phyloP scores from a whole-genome alignment of 2,888 invertebrate species.

The Lepas anatifera region DNA sequence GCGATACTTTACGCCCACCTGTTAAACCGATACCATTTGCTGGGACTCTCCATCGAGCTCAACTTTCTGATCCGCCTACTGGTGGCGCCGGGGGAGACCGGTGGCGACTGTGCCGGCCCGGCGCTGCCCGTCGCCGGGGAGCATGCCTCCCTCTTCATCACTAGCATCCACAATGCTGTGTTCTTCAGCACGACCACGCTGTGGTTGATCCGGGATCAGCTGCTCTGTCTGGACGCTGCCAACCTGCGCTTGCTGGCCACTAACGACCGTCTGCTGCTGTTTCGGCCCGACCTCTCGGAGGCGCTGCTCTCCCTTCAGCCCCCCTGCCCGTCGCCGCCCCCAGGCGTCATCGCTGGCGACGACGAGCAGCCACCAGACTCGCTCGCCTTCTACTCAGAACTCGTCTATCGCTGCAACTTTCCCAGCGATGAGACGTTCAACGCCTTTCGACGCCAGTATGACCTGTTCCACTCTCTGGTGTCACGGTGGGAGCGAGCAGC shows the following conservation, averaged over 20 bases:
- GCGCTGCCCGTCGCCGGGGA: too few relatives aligned
- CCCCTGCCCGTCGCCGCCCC: background rate
- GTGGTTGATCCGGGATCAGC: constrained; percentile 42
- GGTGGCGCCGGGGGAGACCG: constrained; percentile 34
- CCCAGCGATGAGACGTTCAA: constrained; percentile 56
- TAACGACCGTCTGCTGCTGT: constrained; percentile 48
- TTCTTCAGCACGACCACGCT: constrained; percentile 59
- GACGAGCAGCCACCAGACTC: constrained; percentile 32
- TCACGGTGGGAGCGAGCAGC: background rate
- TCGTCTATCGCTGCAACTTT: constrained; percentile 70
- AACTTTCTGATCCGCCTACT: constrained; percentile 52
- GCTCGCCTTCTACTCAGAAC: constrained; percentile 70
- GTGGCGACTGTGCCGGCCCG: constrained; percentile 18
- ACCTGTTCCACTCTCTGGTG: constrained; percentile 64
- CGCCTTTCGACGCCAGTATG: constrained; percentile 68
- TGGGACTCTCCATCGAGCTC: constrained; percentile 52
- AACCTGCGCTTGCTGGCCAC: constrained; percentile 53
- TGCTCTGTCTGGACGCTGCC: constrained; percentile 48
- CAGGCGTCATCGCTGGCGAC: constrained; percentile 28
- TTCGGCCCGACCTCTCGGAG: constrained; percentile 42
- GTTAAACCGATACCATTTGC: constrained; percentile 46
- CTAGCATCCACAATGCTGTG: constrained; percentile 49
- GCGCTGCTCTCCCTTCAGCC: background rate
- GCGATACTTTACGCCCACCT: constrained; percentile 45
- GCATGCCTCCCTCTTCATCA: constrained; percentile 16